Evolutionary conservation across 2,888 invertebrate genomes (phyloP), one percentile per base, ranked within the genome.

Genomic region (Megastigmus dorsalis): DNA sequence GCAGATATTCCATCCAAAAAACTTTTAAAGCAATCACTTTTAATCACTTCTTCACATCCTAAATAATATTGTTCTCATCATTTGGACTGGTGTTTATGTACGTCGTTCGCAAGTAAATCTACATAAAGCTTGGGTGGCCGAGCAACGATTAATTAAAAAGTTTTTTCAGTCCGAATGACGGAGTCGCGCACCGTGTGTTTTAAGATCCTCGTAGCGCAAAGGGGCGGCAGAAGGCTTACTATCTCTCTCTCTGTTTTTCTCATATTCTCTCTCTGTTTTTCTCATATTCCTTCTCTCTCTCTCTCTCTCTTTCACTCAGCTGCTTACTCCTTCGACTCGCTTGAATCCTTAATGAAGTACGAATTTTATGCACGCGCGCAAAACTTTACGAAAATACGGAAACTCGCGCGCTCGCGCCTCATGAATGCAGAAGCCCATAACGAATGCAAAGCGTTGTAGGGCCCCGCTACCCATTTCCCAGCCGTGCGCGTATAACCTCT

Each of bases 291-390:
- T n/a, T 15, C 54, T 18, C 43, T 41, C 15, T 41, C 59, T 59
- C 59, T 41, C n/a, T 26, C 45, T 43, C 55, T n/a, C n/a, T n/a
- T n/a, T 41, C 48, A 26, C 15, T 30, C 10, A n/a, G 10, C 20
- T 30, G 13, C 43, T n/a, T 43, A 10, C 15, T 23, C 18, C 52
- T 15, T 9, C 36, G 4, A 9, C 26, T 59, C 36, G 38, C 18
- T 57, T 63, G 57, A 68, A 74, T 74, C 45, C 60, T 63, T 63
- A 74, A 74, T 50, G 68, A 68, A 55, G 63, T 63, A 43, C 57
- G 63, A 74, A 68, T 74, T 68, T 63, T 50, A 15, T 28, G 30
- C 38, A 30, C 38, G 26, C 26, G 45, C 20, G 30, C 30, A 15
- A 69, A 74, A 65, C 57, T 69, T 69, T 33, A 20, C 30, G 33